These are phyloP conservation scores for Macaca fascicularis DNA, from an alignment of 2,113 vertebrate genomes.

Conservation along the genomic window T2T-MFA8v1.1 NC_088376.1:106056001-106056500, in stretches of 20 bases:
- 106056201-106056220: neutral
- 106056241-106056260: slow-evolving; percentile 55
- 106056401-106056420: neutral
- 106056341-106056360: neutral
- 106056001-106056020: neutral
- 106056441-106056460: neutral
- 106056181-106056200: neutral
- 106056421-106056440: neutral
- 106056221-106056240: neutral
- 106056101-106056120: neutral
- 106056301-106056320: neutral
- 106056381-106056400: neutral
- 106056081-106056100: neutral
- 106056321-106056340: neutral
- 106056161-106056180: neutral
- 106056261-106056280: neutral
- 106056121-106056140: neutral
- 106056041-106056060: neutral
- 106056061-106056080: neutral
- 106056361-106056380: neutral
- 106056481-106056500: slow-evolving; percentile 26
- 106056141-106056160: neutral
- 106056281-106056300: neutral
- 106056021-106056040: neutral
- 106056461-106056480: neutral